These are phyloP conservation scores for Drosophila neocordata DNA, from an alignment of 1,140 invertebrate genomes.

Conservation along the genomic window DNA sequence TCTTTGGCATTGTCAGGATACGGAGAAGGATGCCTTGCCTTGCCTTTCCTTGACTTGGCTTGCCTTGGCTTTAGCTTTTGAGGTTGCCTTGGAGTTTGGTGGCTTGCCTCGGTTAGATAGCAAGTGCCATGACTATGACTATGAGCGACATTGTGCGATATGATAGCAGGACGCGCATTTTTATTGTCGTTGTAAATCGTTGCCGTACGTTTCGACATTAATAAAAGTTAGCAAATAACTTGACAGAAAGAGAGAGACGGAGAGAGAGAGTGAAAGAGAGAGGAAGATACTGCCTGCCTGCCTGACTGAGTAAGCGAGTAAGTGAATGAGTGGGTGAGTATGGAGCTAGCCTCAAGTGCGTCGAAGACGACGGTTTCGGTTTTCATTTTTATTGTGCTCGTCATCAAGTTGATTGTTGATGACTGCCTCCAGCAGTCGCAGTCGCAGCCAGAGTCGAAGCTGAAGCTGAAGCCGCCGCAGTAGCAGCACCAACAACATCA, in stretches of 20 bases:
- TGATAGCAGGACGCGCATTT: constrained; percentile 74
- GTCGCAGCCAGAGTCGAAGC: constrained; percentile 7
- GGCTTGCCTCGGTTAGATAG: constrained; percentile 65
- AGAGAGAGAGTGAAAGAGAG: constrained; percentile 14
- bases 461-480: constrained; percentile 13
- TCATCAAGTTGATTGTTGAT: constrained; percentile 80
- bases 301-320: constrained; percentile 2
- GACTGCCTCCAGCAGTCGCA: constrained; percentile 59
- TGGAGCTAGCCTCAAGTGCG: constrained; percentile 42
- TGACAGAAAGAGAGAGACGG: constrained; percentile 54
- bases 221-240: constrained; percentile 82
- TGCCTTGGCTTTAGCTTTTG: constrained; percentile 36
- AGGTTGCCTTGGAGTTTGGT: constrained; percentile 38
- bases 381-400: constrained; percentile 81
- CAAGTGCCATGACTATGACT: constrained; percentile 76
- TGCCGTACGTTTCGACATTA: constrained; percentile 81
- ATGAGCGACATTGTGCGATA: constrained; percentile 78
- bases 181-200: constrained; percentile 82
- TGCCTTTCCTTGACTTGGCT: constrained; percentile 33
- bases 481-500: neutral
- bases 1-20: constrained; percentile 72
- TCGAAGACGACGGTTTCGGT: constrained; percentile 58
- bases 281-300: constrained; percentile 20
- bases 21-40: constrained; percentile 45
- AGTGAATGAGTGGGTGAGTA: constrained; percentile 5